These are phyloP conservation scores for Acanthopagrus latus DNA, from an alignment of 2,797 vertebrate species.

Conservation along the genomic window DNA sequence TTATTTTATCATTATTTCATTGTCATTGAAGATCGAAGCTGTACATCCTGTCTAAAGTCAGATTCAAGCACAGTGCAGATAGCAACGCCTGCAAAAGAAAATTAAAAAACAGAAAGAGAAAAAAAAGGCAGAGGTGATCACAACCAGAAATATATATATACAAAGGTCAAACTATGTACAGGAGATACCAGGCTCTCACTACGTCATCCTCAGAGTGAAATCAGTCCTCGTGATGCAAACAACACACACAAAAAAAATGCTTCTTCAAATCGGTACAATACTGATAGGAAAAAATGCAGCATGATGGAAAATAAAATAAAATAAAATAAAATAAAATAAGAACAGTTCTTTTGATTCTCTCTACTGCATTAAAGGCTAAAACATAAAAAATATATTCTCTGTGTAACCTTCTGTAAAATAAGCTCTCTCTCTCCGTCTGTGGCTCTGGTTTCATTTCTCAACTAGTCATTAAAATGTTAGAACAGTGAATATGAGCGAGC, in stretches of 20 bases:
- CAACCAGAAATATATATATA: conserved; percentile 85
- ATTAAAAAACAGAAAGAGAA: conserved; percentile 61
- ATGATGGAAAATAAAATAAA: conserved; percentile 75
- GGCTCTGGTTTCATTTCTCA: conserved; percentile 67
- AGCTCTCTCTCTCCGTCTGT: conserved; percentile 48
- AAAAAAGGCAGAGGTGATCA: conserved; percentile 86
- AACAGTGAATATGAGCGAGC: conserved; percentile 61
- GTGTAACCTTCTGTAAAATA: conserved; percentile 70
- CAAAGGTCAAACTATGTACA: conserved; percentile 87
- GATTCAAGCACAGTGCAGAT: conserved; percentile 87
- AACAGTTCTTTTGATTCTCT: conserved; percentile 63
- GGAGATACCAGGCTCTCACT: conserved; percentile 75
- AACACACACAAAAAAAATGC: conserved; percentile 76
- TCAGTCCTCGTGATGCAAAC: conserved; percentile 75
- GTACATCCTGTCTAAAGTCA: conserved; percentile 86
- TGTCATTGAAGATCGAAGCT: conserved; percentile 88
- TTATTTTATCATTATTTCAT: conserved; percentile 88
- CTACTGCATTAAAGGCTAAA: conserved; percentile 76
- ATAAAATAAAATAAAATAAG: conserved; percentile 75
- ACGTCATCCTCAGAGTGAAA: conserved; percentile 70
- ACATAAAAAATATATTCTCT: conserved; percentile 84
- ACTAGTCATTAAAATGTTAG: conserved; percentile 39
- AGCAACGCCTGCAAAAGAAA: conserved; percentile 86
- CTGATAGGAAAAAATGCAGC: conserved; percentile 82
- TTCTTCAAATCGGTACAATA: conserved; percentile 72